Base-by-base conservation (phyloP, 2,113 vertebrate genomes). In the Oxyura jamaicensis region DNA sequence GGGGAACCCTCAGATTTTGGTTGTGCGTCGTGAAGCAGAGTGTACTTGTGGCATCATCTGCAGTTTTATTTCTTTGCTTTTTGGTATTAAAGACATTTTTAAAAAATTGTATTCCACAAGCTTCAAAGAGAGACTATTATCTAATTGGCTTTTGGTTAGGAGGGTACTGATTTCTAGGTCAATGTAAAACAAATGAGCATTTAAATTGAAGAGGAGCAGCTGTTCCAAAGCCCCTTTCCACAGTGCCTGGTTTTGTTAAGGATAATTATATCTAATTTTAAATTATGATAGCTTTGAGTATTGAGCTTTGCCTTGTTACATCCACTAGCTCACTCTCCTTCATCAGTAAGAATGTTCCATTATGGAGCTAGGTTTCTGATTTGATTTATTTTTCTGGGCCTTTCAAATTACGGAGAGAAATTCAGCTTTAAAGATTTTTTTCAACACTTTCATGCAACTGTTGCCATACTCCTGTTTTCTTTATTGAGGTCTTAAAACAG, bases 161-260 rank as follows among this genome's bases (percentile, higher is more conserved):
- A 96, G 91, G 93, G 96, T 97, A 92, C 96, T 97, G 97, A 96
- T 98, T 97, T 97, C 96, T 98, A 96, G 97, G 97, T 97, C 97
- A 97, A 67, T 96, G 83, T 97, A 95, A 97, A 97, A 97, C 96
- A 97, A 97, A 96, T 79, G 92, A 97, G 94, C 90, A 96, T 96
- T 97, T 96, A 97, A 97, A 95, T 95, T 97, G 96, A 96, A 94
- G 92, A 97, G 92, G 93, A 97, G 92, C 97, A 98, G 97, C 95
- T 97, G 97, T 97, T 97, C 88, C 87, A 94, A 94, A 96, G 86
- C 90, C 84, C 89, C 91, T 95, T 97, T 96, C 92, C 94, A 96
- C 93, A 96, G 80, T 96, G 96, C 96, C 81, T 97, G 96, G 95
- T 96, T 98, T 97, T 97, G 97, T 97, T 97, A 96, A 97, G 95